These are phyloP conservation scores for Drosophila peninsularis DNA, from an alignment of 2,888 invertebrate species.

Conservation along the genomic window DNA sequence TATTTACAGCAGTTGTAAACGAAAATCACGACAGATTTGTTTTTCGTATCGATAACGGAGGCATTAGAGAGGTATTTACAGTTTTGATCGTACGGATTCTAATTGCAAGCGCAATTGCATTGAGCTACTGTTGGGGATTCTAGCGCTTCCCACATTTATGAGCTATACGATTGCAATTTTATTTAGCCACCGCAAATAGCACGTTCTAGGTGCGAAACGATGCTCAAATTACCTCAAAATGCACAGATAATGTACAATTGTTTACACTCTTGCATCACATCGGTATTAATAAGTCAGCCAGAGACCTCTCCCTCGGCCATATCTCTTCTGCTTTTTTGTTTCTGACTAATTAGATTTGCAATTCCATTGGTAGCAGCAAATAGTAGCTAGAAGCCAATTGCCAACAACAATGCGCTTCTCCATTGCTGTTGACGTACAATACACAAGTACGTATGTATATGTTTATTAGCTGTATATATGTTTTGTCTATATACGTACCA, in stretches of 20 bases:
- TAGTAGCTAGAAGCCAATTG: constrained; percentile 14
- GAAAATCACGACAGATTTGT: constrained; percentile 48
- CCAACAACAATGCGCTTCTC: constrained; percentile 12
- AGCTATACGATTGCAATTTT: constrained; percentile 57
- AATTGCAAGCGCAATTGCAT: constrained; percentile 37
- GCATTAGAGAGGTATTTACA: constrained; percentile 26
- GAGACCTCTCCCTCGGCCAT: constrained; percentile 2
- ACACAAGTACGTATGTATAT: constrained; percentile 15
- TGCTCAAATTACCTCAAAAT: constrained; percentile 68
- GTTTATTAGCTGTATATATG: constrained; percentile 50
- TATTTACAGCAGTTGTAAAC: constrained; percentile 25
- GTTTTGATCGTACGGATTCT: constrained; percentile 33
- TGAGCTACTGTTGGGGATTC: constrained; percentile 46
- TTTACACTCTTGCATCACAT: constrained; percentile 72
- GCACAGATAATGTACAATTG: constrained; percentile 64
- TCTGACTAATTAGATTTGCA: constrained; percentile 74
- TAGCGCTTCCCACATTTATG: constrained; percentile 33
- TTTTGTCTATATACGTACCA: constrained; percentile 28
- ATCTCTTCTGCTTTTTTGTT: background rate
- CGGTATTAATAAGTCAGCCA: constrained; percentile 59
- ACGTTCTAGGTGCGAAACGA: constrained; percentile 53
- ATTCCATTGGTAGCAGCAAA: constrained; percentile 51
- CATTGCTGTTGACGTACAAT: constrained; percentile 20
- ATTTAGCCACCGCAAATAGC: constrained; percentile 70
- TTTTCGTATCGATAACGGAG: constrained; percentile 37